Evolutionary conservation across 2,797 vertebrate genomes (phyloP).

Genomic region (Diglossa cyanea): DNA sequence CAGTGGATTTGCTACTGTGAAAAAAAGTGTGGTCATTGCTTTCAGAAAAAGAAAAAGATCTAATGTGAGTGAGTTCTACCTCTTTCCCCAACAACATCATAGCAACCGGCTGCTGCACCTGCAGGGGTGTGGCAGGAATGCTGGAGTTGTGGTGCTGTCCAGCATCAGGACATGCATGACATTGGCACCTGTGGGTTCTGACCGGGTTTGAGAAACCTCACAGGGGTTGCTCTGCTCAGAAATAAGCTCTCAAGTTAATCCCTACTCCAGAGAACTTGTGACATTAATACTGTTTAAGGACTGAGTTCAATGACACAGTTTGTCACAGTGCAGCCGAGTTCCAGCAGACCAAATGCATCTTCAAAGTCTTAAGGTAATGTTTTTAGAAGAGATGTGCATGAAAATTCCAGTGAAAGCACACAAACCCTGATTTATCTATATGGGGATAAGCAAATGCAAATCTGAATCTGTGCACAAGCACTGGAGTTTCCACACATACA

Average conservation of each 20-base stretch:
- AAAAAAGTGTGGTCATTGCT: not conserved
- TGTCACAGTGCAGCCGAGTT: not conserved
- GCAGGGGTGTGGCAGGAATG: not conserved
- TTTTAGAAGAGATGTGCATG: conserved; percentile 6
- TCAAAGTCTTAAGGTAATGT: not conserved
- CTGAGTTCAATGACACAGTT: not conserved
- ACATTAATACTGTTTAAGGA: not conserved
- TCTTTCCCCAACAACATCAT: not conserved
- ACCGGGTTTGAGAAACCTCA: not conserved
- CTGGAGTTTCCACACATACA: conserved; percentile 43
- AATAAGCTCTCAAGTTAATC: not conserved
- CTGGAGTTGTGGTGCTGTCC: not conserved
- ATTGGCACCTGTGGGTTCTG: not conserved
- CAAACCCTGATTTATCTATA: not conserved
- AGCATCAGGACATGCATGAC: rapidly evolving
- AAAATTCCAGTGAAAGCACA: conserved; percentile 55
- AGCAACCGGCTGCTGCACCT: not conserved
- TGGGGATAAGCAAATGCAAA: not conserved
- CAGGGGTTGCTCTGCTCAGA: not conserved
- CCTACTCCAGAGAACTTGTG: not conserved
- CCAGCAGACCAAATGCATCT: not conserved
- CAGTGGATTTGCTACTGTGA: conserved; percentile 24
- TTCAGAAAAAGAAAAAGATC: not conserved
- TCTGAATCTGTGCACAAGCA: conserved; percentile 27
- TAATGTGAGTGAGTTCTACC: not conserved